These are phyloP conservation scores for Centropristis striata DNA, from an alignment of 2,113 vertebrate genomes.

Conservation along the genomic window DNA sequence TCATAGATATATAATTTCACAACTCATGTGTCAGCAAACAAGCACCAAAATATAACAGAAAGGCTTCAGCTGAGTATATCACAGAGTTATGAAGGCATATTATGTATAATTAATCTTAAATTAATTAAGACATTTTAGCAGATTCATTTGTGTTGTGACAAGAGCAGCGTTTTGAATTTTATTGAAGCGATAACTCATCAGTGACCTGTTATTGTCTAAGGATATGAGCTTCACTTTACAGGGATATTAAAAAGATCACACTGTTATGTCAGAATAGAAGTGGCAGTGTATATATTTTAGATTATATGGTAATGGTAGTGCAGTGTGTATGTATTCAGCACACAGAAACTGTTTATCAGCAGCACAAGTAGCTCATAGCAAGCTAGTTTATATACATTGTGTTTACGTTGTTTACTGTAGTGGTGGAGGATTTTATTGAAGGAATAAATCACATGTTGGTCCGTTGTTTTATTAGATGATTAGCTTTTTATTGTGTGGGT, in stretches of 20 bases:
- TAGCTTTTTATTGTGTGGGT: constrained; percentile 59
- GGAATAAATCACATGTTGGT: constrained; percentile 52
- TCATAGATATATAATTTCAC: neutral
- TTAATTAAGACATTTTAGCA: neutral
- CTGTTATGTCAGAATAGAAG: neutral
- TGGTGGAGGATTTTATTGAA: constrained; percentile 59
- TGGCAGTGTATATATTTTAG: neutral
- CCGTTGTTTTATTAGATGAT: constrained; percentile 67
- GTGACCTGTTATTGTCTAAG: constrained; percentile 18
- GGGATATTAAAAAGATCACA: constrained; percentile 3
- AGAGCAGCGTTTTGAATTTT: constrained; percentile 17
- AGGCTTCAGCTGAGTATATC: neutral
- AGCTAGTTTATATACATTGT: constrained; percentile 37
- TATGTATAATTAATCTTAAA: constrained; percentile 24
- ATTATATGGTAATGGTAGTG: neutral
- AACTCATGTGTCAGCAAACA: neutral
- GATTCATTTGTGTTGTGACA: constrained; percentile 16
- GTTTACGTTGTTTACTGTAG: constrained; percentile 43
- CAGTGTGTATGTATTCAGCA: constrained; percentile 27
- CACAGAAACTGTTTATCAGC: constrained; percentile 35
- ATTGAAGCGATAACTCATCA: constrained; percentile 17
- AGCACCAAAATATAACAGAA: neutral
- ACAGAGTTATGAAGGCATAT: neutral
- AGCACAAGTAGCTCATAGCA: constrained; percentile 49
- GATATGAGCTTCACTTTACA: constrained; percentile 20